Percentiles rank a stretch among this genome's conserved stretches.
Conservation (phyloP, 2,113 vertebrate genomes). For the Odontesthes bonariensis region DNA sequence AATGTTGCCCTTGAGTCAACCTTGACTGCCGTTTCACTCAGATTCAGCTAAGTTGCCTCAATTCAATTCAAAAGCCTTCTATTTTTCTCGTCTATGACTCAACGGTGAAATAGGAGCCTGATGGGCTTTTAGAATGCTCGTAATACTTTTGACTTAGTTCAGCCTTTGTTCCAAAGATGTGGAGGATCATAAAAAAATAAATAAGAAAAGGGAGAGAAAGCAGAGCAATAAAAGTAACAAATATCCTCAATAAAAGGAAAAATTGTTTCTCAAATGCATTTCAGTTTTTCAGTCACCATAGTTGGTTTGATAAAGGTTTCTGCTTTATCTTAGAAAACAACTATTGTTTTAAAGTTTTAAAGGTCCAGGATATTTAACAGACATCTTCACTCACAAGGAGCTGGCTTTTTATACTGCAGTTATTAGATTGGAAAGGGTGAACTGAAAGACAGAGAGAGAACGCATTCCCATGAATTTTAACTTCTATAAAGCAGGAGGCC, state of each 20-base stretch:
- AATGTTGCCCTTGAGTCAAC: constrained; percentile 74
- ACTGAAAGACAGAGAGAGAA: neutral
- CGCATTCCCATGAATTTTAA: neutral
- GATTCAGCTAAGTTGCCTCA: constrained; percentile 51
- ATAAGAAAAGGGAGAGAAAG: neutral
- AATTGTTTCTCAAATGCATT: neutral
- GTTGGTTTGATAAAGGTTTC: no score
- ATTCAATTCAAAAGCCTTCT: constrained; percentile 59
- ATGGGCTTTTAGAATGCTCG: constrained; percentile 5
- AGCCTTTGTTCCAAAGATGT: constrained; percentile 1
- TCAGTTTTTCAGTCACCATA: no score
- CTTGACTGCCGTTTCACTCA: constrained; percentile 70
- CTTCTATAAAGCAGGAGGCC: neutral
- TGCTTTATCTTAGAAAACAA: neutral
- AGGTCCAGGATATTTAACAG: neutral
- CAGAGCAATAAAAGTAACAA: neutral
- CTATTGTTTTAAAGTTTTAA: neutral
- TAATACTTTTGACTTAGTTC: constrained; percentile 25
- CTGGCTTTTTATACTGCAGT: neutral
- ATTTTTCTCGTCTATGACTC: constrained; percentile 10
- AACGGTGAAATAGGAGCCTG: constrained; percentile 18
- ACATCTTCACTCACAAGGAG: neutral
- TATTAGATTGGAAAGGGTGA: neutral
- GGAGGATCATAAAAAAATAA: neutral
- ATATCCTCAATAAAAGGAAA: neutral